Conservation (phyloP, 2,797 vertebrate species). For the Choloepus didactylus region DNA sequence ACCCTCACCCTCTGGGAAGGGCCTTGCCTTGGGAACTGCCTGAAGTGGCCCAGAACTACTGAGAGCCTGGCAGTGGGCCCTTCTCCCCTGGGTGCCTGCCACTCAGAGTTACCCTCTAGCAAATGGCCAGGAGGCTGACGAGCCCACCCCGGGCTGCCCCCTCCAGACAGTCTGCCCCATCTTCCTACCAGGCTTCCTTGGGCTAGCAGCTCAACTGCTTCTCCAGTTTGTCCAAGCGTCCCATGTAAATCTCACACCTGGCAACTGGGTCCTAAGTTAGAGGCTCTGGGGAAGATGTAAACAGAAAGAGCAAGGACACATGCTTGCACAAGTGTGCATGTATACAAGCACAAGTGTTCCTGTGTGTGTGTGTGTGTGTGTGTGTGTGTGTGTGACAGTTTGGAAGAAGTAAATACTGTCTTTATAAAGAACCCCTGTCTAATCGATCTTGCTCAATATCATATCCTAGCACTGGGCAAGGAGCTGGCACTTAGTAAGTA, state of each 20-base stretch:
- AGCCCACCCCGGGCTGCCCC: not conserved
- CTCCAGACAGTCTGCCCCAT: not conserved
- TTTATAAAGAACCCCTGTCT: not conserved
- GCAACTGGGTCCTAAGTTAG: not conserved
- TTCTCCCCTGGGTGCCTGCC: not conserved
- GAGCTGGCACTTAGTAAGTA: not conserved
- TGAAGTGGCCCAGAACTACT: not conserved
- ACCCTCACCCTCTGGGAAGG: not conserved
- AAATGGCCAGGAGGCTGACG: not conserved
- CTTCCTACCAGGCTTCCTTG: not conserved
- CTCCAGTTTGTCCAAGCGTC: not conserved
- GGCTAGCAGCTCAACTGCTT: constrained; percentile 33
- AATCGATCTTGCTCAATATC: not conserved
- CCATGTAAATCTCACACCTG: not conserved
- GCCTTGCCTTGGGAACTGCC: not conserved
- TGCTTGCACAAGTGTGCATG: fast-evolving
- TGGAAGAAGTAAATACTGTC: not conserved
- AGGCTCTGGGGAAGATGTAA: not conserved
- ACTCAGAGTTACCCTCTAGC: not conserved
- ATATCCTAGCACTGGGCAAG: not conserved
- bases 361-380: fast-evolving
- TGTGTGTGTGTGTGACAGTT: not conserved
- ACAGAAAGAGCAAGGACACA: not conserved
- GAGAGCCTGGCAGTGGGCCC: not conserved
- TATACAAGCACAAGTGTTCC: too few relatives aligned